phyloP scores from a whole-genome alignment of 2,888 invertebrate genomes.

The Lepidochitona cinerea region DNA sequence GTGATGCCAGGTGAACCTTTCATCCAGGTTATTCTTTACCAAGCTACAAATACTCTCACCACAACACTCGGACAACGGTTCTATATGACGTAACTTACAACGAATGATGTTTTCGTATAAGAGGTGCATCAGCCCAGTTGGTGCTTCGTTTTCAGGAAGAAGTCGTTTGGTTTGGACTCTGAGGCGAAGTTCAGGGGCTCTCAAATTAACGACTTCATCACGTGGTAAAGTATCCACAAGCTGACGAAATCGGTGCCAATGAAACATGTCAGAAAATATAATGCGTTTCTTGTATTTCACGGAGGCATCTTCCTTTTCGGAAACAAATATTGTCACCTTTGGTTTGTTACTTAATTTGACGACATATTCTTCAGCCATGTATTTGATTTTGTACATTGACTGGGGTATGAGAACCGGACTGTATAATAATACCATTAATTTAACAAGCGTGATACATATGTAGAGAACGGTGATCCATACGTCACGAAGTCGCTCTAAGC shows the following conservation, averaged over 20 bases:
- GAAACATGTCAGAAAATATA: slow-evolving; percentile 47
- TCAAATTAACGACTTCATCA: slow-evolving; percentile 50
- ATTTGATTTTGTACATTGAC: slow-evolving; percentile 58
- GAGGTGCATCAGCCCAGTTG: slow-evolving; percentile 57
- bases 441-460: slow-evolving; percentile 53
- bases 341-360: slow-evolving; percentile 55
- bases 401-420: slow-evolving; percentile 60
- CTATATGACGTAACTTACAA: slow-evolving; percentile 60
- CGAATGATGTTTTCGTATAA: slow-evolving; percentile 58
- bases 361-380: slow-evolving; percentile 61
- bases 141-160: slow-evolving; percentile 59
- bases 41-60: slow-evolving; percentile 55
- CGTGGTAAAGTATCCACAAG: slow-evolving; percentile 40
- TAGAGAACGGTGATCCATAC: slow-evolving; percentile 60
- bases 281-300: slow-evolving; percentile 49
- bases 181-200: slow-evolving; percentile 50
- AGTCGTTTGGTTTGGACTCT: slow-evolving; percentile 61
- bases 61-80: slow-evolving; percentile 64
- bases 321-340: slow-evolving; percentile 54
- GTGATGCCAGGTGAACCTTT: slow-evolving; percentile 54
- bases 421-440: slow-evolving; percentile 60
- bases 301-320: slow-evolving; percentile 45
- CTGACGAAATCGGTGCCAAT: slow-evolving; percentile 50
- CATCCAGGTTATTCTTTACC: slow-evolving; percentile 15
- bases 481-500: slow-evolving; percentile 50